Evolutionary conservation across 2,113 vertebrate genomes (phyloP), one percentile per base, ranked within the genome.

Genomic region (Chlamydotis undulata): DNA sequence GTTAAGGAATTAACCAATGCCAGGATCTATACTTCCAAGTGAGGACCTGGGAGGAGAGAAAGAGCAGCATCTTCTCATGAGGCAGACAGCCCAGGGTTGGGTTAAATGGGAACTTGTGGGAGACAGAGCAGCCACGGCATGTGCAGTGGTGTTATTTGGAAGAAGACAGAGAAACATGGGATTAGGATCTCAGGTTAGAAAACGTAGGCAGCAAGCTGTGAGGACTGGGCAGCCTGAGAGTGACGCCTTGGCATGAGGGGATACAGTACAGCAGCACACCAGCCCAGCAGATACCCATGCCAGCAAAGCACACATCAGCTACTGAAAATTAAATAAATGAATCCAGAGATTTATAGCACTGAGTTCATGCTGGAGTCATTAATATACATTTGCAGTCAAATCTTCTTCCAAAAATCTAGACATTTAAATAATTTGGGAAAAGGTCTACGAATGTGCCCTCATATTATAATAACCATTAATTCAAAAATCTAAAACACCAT

Each of bases 61-160:
- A 60, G 10, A 80, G 37, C 35, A 80, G 57, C 16, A 33, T 1
- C 10, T 14, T 47, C 35, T 57, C 0, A 0, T 21, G 49, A 83
- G 22, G n/a, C 49, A 80, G 57, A 35, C 23, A 41, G 71, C 21
- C 43, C 3, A 1, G 26, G 12, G n/a, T 21, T 59, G 41, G 56
- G 19, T 53, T 77, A 77, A 70, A 71, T 59, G 19, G 49, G 10
- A 73, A 31, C 1, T 28, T 25, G 31, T 5, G 6, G 43, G 31
- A 87, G 28, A 77, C 18, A 45, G 28, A 50, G 55, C 28, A 56
- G 88, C 28, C 57, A 43, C 0, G 3, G 6, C 22, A 1, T 0
- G 1, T 41, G 35, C 37, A 76, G 29, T 9, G 29, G 14, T 24
- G 41, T 9, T 19, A 35, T 4, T 49, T 0, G 12, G 56, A 70